Conservation (phyloP, 2,797 vertebrate genomes). For the Parauchenoglanis punctatus region DNA sequence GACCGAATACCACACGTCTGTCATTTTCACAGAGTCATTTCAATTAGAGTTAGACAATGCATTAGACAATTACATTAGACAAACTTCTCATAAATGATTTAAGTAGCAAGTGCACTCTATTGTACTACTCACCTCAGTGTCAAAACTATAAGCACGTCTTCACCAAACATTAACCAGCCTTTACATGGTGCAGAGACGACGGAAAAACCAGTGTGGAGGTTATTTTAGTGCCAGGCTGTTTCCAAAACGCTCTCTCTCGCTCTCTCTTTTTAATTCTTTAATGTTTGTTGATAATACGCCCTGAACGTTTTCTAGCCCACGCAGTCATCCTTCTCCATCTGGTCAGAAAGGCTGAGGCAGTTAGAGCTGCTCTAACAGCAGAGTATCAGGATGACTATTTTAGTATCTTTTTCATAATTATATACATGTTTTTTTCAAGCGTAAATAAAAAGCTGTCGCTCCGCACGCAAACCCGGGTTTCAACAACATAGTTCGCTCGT, state of each 20-base stretch:
- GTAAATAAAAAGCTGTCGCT: not conserved
- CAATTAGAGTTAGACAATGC: not conserved
- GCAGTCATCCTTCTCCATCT: not conserved
- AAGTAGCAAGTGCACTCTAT: not conserved
- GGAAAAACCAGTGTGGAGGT: not conserved
- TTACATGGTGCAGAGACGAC: not conserved
- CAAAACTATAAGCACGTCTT: not conserved
- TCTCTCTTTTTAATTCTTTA: not conserved
- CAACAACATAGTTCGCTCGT: not conserved
- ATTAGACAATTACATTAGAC: not conserved
- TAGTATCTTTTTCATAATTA: not conserved
- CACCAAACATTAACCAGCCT: not conserved
- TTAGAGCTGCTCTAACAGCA: not conserved
- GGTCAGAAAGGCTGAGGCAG: not conserved
- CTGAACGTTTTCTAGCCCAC: not conserved
- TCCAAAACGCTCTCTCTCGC: slow-evolving; percentile 6
- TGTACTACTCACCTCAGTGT: not conserved
- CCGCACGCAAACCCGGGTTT: not conserved
- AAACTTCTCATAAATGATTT: not conserved
- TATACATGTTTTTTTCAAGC: not conserved
- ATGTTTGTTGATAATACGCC: not conserved
- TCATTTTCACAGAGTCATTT: not conserved
- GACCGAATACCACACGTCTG: not conserved
- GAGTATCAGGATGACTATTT: not conserved
- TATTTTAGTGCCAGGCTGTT: slow-evolving; percentile 2